Evolutionary conservation across 2,797 vertebrate genomes (phyloP), one percentile per base, ranked within the genome.

Genomic region (Crypturellus tataupa): DNA sequence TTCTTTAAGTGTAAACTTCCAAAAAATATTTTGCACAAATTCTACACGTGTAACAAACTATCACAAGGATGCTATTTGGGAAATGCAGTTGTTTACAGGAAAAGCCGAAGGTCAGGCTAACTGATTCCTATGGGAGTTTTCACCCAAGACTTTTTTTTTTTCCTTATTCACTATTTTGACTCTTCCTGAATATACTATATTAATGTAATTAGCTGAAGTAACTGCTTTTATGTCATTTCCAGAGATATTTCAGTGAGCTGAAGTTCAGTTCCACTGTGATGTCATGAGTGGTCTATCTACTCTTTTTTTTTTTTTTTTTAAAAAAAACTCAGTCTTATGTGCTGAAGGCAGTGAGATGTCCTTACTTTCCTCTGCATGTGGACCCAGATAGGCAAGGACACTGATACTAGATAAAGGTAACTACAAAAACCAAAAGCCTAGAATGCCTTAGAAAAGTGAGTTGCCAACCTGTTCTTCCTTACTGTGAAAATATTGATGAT

Each of bases 211-310:
- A 14, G 37, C 53, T 72, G 53, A 7, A 53, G 12, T 62, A 71
- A 18, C 58, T 51, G 63, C 16, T 16, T 19, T 6, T 13, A 8
- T 31, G 19, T 42, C 37, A 60, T 60, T n/a, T 65, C 31, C 12
- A 0, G 7, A 27, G 64, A 1, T 12, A 24, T 17, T 62, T 7
- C 4, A 53, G 9, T 4, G 35, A 64, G 44, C 3, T 9, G 5
- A 5, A 0, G 18, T 27, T 8, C 17, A 29, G 37, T 16, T 72
- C 44, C 16, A 3, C 25, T 7, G 21, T 33, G 25, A n/a, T 7
- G 21, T 33, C 21, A n/a, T 24, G 1, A 4, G 13, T 9, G 33
- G 5, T 56, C 62, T 7, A 11, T 0, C 12, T 51, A 33, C 58
- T 35, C 12, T 46, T 2, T 5, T 33, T 10, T 37, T 12, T 7